phyloP scores from a whole-genome alignment of 2,888 invertebrate species.

The Hipparchia semele region DNA sequence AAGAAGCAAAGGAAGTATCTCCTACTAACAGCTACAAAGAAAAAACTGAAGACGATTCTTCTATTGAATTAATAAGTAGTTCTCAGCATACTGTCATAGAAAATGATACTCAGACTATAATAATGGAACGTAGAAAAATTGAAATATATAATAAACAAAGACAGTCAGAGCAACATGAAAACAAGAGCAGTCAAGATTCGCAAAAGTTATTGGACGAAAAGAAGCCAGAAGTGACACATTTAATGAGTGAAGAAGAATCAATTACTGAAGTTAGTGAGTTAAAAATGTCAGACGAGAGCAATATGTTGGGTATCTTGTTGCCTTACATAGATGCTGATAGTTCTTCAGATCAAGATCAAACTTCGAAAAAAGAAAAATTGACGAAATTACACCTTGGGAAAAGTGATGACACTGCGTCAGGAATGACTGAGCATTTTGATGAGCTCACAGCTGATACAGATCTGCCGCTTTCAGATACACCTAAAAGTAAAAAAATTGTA shows the following conservation, averaged over 20 bases:
- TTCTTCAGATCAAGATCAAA: conserved; percentile 76
- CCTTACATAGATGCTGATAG: conserved; percentile 82
- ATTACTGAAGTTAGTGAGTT: conserved; percentile 86
- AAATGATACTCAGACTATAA: conserved; percentile 85
- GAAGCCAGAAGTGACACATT: conserved; percentile 74
- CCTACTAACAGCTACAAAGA: conserved; percentile 72
- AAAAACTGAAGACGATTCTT: conserved; percentile 75
- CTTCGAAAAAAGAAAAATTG: conserved; percentile 57
- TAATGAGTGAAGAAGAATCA: conserved; percentile 87
- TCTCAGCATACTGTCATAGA: conserved; percentile 74
- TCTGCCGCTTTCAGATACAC: conserved; percentile 78
- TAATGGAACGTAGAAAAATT: conserved; percentile 83
- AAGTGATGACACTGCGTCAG: conserved; percentile 87
- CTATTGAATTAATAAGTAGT: conserved; percentile 75
- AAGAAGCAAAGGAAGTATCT: conserved; percentile 59
- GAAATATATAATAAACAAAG: conserved; percentile 84
- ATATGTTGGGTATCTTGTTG: conserved; percentile 74
- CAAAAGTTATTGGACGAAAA: conserved; percentile 62
- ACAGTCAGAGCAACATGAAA: conserved; percentile 71
- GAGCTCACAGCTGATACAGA: conserved; percentile 86
- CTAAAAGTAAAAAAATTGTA: conserved; percentile 57
- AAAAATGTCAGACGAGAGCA: conserved; percentile 79
- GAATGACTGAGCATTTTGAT: conserved; percentile 87
- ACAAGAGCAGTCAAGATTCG: conserved; percentile 68
- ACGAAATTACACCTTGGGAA: conserved; percentile 72